phyloP scores from a whole-genome alignment of 2,113 vertebrate species.

The Pollachius pollachius region DNA sequence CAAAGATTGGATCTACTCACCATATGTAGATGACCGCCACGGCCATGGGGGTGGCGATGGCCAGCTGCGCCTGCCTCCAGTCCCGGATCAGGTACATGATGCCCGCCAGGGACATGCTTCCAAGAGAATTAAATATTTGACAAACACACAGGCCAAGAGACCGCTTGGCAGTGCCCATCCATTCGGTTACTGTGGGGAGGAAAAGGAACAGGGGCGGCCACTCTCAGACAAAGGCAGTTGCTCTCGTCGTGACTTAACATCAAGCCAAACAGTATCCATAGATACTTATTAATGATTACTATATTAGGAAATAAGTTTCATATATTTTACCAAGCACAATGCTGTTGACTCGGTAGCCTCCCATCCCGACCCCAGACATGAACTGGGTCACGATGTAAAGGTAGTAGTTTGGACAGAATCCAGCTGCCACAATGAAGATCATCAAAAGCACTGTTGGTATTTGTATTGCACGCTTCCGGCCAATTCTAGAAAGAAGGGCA shows the following conservation, averaged over 20 bases:
- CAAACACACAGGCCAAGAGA: conserved; percentile 56
- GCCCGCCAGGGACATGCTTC: conserved; percentile 60
- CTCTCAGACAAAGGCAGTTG: too few species aligned
- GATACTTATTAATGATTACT: too few species aligned
- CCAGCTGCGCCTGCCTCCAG: conserved; percentile 78
- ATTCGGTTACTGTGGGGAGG: conserved; percentile 62
- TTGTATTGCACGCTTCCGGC: conserved; percentile 60
- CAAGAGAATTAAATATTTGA: conserved; percentile 45
- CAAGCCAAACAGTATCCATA: too few species aligned
- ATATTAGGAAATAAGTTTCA: not conserved
- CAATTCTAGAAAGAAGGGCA: conserved; percentile 43
- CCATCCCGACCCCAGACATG: conserved; percentile 51
- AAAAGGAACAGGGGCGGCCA: not conserved
- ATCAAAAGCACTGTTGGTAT: conserved; percentile 46
- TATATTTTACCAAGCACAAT: conserved; percentile 54
- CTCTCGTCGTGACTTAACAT: too few species aligned
- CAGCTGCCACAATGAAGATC: conserved; percentile 49
- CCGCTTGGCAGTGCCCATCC: conserved; percentile 57
- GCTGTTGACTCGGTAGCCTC: conserved; percentile 60
- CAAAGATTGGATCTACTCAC: not conserved
- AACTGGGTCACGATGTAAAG: conserved; percentile 56
- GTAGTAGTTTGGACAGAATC: conserved; percentile 48
- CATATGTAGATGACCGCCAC: conserved; percentile 64
- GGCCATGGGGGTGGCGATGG: conserved; percentile 50
- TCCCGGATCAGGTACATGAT: conserved; percentile 70